Conservation (phyloP, 2,113 vertebrate species). For the Tamias sibiricus region DNA sequence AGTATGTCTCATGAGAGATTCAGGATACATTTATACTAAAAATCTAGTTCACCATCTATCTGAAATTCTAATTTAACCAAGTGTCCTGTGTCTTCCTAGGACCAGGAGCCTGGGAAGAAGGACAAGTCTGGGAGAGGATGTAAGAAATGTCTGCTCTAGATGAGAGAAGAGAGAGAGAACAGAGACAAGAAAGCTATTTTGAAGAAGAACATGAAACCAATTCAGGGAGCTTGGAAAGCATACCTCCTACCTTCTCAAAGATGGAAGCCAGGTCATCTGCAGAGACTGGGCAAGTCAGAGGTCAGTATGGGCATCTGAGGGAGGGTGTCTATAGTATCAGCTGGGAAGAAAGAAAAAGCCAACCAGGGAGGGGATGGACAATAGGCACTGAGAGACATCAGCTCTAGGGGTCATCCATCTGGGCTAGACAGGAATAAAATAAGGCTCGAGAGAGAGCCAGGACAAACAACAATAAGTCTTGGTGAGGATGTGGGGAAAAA, state of each 20-base stretch:
- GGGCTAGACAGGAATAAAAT: background rate
- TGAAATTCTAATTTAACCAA: slow-evolving; percentile 8
- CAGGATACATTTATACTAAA: background rate
- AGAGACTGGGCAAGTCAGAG: background rate
- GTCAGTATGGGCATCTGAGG: background rate
- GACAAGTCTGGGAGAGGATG: background rate
- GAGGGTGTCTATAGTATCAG: background rate
- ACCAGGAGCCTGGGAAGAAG: background rate
- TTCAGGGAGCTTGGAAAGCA: background rate
- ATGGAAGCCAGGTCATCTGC: background rate
- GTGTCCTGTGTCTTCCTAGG: background rate
- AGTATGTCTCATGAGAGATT: background rate
- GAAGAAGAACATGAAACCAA: background rate
- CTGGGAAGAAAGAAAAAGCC: background rate
- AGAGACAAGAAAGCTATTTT: background rate
- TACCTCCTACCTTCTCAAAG: background rate
- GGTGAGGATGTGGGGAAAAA: no score
- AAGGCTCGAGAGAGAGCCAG: background rate
- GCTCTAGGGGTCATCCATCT: background rate
- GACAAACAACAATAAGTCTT: no score
- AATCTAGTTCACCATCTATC: background rate
- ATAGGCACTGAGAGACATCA: background rate
- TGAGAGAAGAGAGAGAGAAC: background rate
- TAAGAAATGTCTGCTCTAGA: background rate
- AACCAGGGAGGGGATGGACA: background rate